A percentile compares a stretch with the other conserved stretches of the same genome.
These are phyloP conservation scores for Oceanodroma tethys DNA, from an alignment of 2,113 vertebrate genomes.

Conservation along the genomic window DNA sequence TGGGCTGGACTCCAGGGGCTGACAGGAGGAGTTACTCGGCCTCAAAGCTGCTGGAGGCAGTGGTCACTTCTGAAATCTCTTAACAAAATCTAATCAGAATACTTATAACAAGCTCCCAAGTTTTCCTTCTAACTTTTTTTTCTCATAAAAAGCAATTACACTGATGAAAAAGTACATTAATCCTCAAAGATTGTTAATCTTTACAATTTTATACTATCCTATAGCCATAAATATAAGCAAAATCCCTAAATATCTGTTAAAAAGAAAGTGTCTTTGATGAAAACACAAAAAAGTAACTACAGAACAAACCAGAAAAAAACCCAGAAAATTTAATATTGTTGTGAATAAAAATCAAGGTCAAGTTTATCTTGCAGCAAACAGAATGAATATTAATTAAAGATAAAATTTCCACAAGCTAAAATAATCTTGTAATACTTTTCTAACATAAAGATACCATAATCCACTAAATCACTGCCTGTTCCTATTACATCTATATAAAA, in stretches of 20 bases:
- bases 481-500: not conserved
- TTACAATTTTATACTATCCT: not conserved
- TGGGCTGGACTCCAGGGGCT: not conserved
- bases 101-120: not conserved
- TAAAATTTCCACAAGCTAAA: not conserved
- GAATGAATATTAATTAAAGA: constrained; percentile 10
- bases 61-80: not conserved
- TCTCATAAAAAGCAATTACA: constrained; percentile 9
- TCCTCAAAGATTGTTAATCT: not conserved
- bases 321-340: not conserved
- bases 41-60: not conserved
- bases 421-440: not conserved
- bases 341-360: not conserved
- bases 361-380: not conserved
- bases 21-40: not conserved
- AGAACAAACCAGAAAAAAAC: not conserved
- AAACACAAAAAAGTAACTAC: not conserved
- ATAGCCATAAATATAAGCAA: not conserved
- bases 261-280: not conserved
- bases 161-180: constrained; percentile 25
- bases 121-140: not conserved
- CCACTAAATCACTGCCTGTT: not conserved
- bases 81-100: not conserved
- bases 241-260: not conserved
- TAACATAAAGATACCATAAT: not conserved